Base-by-base conservation (phyloP, 2,888 invertebrate genomes). In the Tenthredo mesomela region DNA sequence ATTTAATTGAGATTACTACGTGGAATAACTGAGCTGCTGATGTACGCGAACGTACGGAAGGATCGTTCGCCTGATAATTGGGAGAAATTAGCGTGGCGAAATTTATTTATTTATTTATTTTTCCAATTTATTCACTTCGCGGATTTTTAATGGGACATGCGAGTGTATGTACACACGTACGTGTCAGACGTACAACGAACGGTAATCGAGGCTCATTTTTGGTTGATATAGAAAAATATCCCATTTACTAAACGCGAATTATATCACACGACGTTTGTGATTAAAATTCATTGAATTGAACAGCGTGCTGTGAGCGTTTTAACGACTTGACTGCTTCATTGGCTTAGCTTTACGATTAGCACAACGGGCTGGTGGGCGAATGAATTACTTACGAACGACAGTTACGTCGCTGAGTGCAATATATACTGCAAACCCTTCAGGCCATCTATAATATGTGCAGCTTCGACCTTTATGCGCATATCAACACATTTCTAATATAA, bases 251-350 rank as follows among this genome's bases (percentile, higher is more conserved):
- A 29, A 37, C 25, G 61, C 10, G 40, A 61, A 40, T 61, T 40
- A 61, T 40, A 50, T 77, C 40, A 73, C 40, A 15, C 2, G 37
- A 40, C 58, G 61, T 61, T 73, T 58, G 61, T 40, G 58, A 80
- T 80, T 80, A 80, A 61, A 61, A 80, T 58, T 61, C 80, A 80
- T 80, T 80, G 58, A 80, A 61, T 80, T 40, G 80, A 80, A 80
- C 61, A 21, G 50, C 61, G 21, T 61, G 37, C 37, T 15, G 61
- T 3, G 25, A 80, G 40, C 58, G 80, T 61, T 80, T 80, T 80
- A 80, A 77, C 58, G 80, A 80, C 80, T 58, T 29, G 61, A 58
- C 80, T 61, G 61, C 80, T 80, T 21, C 80, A 58, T 80, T 61
- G 37, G 58, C 25, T 80, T 61, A 37, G 21, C 61, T 61, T 58